These are phyloP conservation scores for Caenorhabditis briggsae DNA, from an alignment of 1,140 invertebrate species.

Conservation along the genomic window DNA sequence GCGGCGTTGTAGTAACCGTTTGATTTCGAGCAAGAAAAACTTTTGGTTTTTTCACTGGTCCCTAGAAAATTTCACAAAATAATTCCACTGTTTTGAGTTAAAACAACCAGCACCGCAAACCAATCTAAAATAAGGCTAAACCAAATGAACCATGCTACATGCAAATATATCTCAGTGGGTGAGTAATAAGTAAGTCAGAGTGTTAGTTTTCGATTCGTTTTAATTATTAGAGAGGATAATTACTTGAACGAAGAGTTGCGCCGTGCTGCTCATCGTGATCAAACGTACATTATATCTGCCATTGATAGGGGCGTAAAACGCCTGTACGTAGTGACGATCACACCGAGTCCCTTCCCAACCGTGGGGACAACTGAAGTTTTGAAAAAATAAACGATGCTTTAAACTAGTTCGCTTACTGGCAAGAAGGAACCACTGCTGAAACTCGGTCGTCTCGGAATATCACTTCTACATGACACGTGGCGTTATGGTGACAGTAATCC, in stretches of 20 bases:
- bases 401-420: neutral
- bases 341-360: slow-evolving; percentile 50
- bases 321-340: slow-evolving; percentile 54
- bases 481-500: slow-evolving; percentile 45
- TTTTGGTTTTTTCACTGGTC: slow-evolving; percentile 38
- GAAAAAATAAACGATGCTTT: neutral
- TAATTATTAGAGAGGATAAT: slow-evolving; percentile 32
- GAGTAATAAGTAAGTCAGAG: no score
- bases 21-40: slow-evolving; percentile 45
- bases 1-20: slow-evolving; percentile 1
- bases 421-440: slow-evolving; percentile 41
- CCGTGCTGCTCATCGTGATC: slow-evolving; percentile 52
- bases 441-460: slow-evolving; percentile 21
- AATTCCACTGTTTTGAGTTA: neutral
- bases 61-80: slow-evolving; percentile 30
- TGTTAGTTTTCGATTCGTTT: neutral
- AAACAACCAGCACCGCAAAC: slow-evolving; percentile 43
- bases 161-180: neutral
- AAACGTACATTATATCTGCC: slow-evolving; percentile 51
- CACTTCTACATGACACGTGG: slow-evolving; percentile 39
- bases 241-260: slow-evolving; percentile 51
- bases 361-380: slow-evolving; percentile 9
- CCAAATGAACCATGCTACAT: neutral
- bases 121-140: neutral
- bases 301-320: slow-evolving; percentile 42